Percentiles rank a stretch among this genome's conserved stretches.
Evolutionary conservation across 1,140 invertebrate species (phyloP).

Genomic region (Cyclargus thomasi): DNA sequence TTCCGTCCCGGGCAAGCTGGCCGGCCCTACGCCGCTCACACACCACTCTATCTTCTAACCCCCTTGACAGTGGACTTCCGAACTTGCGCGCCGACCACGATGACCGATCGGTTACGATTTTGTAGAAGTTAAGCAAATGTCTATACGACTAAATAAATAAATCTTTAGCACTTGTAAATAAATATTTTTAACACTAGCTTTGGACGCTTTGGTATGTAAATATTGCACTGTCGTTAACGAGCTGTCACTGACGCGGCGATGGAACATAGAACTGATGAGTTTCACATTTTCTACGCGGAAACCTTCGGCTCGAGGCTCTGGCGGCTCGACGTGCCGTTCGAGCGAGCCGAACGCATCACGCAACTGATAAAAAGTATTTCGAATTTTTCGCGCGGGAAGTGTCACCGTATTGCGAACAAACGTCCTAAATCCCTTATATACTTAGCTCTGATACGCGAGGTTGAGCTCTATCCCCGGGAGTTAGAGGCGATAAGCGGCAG

Average conservation of each 20-base stretch:
- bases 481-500: conserved; percentile 63
- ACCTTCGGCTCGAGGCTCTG: neutral
- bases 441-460: conserved; percentile 42
- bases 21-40: neutral
- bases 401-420: conserved; percentile 40
- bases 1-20: conserved; percentile 20
- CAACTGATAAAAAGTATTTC: conserved; percentile 71
- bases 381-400: conserved; percentile 73
- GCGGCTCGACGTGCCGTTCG: conserved; percentile 5
- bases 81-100: neutral
- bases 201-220: conserved; percentile 16
- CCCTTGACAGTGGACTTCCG: neutral
- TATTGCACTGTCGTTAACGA: conserved; percentile 24
- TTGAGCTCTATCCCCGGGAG: conserved; percentile 27
- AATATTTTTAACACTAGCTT: conserved; percentile 20
- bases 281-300: neutral
- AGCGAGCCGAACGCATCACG: conserved; percentile 33
- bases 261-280: neutral
- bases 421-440: conserved; percentile 64
- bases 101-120: neutral
- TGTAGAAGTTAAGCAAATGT: conserved; percentile 9
- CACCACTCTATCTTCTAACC: neutral
- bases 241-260: neutral
- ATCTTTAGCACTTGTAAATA: neutral
- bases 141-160: conserved; percentile 11